Evolutionary conservation across 2,888 invertebrate genomes (phyloP).

Genomic region (Cephus pulcher): DNA sequence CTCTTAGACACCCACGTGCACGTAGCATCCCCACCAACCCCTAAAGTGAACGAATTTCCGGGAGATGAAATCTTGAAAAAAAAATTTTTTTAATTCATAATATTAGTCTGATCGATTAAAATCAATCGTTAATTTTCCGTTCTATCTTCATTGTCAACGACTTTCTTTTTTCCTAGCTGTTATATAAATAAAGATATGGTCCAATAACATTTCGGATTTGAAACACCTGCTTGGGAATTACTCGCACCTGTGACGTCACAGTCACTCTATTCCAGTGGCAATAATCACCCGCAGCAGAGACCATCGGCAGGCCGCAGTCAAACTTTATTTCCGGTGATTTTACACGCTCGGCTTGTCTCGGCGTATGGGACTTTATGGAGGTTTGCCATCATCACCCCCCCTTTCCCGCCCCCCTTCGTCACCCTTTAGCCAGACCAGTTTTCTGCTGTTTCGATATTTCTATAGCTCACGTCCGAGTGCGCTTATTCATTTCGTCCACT

Average conservation of each 20-base stretch:
- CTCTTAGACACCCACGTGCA: not conserved
- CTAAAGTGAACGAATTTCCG: no score
- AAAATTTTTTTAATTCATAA: no score
- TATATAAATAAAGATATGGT: not conserved
- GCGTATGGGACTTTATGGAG: conserved; percentile 1
- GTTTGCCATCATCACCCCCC: not conserved
- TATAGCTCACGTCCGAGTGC: not conserved
- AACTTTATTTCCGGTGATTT: conserved; percentile 22
- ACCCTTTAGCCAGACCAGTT: not conserved
- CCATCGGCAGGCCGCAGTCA: conserved; percentile 9
- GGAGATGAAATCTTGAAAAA: no score
- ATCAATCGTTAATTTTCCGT: no score
- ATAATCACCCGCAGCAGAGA: conserved; percentile 11
- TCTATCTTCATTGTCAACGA: no score
- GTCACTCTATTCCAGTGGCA: conserved; percentile 1
- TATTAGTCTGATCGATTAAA: no score
- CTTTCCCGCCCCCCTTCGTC: no score
- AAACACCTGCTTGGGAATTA: not conserved
- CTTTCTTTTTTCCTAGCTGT: no score
- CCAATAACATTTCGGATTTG: not conserved
- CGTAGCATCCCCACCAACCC: no score
- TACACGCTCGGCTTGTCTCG: conserved; percentile 9
- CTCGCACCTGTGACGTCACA: not conserved
- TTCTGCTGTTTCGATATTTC: conserved; percentile 1
- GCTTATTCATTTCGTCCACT: not conserved